Evolutionary conservation across 2,113 vertebrate genomes (phyloP), one percentile per base, ranked within the genome.

Genomic region (Dunckerocampus dactyliophorus): DNA sequence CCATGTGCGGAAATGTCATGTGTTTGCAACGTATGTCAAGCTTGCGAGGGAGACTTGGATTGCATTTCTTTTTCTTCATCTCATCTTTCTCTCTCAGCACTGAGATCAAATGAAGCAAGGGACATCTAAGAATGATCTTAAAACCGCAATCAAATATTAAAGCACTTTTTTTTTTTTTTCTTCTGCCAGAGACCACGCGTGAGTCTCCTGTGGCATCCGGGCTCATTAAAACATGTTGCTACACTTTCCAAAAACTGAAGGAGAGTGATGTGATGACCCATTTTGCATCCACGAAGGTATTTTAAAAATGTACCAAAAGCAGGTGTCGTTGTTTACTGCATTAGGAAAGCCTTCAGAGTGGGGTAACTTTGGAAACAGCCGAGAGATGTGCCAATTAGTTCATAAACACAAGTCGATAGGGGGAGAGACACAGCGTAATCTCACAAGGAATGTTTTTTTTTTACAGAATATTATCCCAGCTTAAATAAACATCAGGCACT

Each of bases 151-250:
- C 17, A 82, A 87, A 76, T 79, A 84, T 74, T 77, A 77, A 85
- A 74, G 66, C 3, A 0, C 37, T 59, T 59, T 56, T 46, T 72
- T 67, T 51, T 21, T 14, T 4, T 24, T 14, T 14, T 2, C 12
- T 61, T 69, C 49, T 74, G 70, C 67, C 65, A 43, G 31, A 58
- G 72, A 72, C 55, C 58, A 42, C 53, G 60, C 55, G 24, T 12
- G 14, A 59, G 54, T 74, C 80, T 77, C 73, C 54, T 15, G 62
- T 62, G 75, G 62, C 62, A 84, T 61, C 71, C 15, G 22, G 63
- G 71, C 80, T 87, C 75, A 84, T 87, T 83, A 85, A 82, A 81
- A 75, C 61, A 67, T 51, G 71, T 69, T 74, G 53, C 68, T 57
- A 19, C 56, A 62, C 61, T 68, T 74, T 46, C 73, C 20, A 58